Evolutionary conservation across 2,888 invertebrate genomes (phyloP).

Genomic region (Cyaniris semiargus): DNA sequence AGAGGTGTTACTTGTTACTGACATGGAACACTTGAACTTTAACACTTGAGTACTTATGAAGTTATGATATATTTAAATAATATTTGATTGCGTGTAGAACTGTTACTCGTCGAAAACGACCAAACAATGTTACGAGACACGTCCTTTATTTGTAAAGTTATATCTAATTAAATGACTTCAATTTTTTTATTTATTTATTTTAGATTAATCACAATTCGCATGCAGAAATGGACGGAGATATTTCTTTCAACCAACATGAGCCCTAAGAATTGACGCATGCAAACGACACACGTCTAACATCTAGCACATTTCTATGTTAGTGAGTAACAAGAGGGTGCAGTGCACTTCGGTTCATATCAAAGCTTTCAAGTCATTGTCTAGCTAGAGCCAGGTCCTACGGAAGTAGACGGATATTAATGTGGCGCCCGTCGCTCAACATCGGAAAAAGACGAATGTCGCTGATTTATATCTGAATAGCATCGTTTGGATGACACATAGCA

Average conservation of each 20-base stretch:
- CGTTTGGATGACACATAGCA: not conserved
- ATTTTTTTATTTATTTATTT: too few relatives aligned
- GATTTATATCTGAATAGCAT: not conserved
- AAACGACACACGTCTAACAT: not conserved
- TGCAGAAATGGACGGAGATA: too few relatives aligned
- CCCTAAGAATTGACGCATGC: not conserved
- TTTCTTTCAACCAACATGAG: not conserved
- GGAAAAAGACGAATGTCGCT: slow-evolving; percentile 1
- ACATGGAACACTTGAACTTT: not conserved
- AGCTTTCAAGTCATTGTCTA: slow-evolving; percentile 44
- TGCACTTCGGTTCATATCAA: slow-evolving; percentile 39
- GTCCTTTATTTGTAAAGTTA: too few relatives aligned
- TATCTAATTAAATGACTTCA: too few relatives aligned
- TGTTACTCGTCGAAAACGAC: too few relatives aligned
- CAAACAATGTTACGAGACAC: too few relatives aligned
- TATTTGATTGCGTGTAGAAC: too few relatives aligned
- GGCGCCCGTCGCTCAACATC: slow-evolving; percentile 33
- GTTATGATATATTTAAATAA: not conserved
- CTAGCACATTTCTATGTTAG: not conserved
- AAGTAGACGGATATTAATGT: slow-evolving; percentile 42
- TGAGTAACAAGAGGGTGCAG: slow-evolving; percentile 24
- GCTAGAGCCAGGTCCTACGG: slow-evolving; percentile 40
- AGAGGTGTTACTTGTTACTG: not conserved
- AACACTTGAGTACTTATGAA: not conserved
- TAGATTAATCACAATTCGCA: too few relatives aligned